These are phyloP conservation scores for Andinoacara biseriatus DNA, from an alignment of 2,113 vertebrate genomes.

Conservation along the genomic window DNA sequence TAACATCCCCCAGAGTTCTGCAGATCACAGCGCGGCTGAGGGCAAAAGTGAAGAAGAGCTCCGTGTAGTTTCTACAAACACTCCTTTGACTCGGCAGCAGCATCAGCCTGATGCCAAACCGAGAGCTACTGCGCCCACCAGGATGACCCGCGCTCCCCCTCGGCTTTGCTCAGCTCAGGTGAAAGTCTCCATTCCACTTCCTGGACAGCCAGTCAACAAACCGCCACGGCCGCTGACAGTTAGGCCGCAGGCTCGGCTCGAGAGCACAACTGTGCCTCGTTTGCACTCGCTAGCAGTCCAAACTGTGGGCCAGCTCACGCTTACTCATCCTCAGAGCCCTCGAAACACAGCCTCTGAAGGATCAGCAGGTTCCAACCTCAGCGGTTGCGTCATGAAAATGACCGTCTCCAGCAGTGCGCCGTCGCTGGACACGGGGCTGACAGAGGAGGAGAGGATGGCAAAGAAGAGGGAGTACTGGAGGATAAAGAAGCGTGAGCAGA, in stretches of 20 bases:
- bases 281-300: background rate
- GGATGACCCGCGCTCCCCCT: background rate
- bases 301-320: constrained; percentile 42
- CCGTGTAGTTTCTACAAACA: background rate
- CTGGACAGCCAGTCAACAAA: constrained; percentile 18
- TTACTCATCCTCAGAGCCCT: constrained; percentile 38
- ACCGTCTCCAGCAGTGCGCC: constrained; percentile 25
- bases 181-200: constrained; percentile 47
- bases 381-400: constrained; percentile 66
- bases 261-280: constrained; percentile 25
- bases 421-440: constrained; percentile 20
- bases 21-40: background rate
- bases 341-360: background rate
- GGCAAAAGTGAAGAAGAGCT: constrained; percentile 1
- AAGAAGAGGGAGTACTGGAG: constrained; percentile 80
- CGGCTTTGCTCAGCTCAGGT: constrained; percentile 37
- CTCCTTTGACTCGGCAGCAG: background rate
- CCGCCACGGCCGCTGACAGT: constrained; percentile 7
- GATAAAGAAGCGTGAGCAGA: constrained; percentile 79
- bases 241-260: constrained; percentile 11
- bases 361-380: background rate
- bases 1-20: constrained; percentile 54
- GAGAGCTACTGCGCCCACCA: background rate
- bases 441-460: constrained; percentile 70
- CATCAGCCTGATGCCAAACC: background rate